Conservation (phyloP, 2,888 invertebrate genomes). For the Adineta ricciae region DNA sequence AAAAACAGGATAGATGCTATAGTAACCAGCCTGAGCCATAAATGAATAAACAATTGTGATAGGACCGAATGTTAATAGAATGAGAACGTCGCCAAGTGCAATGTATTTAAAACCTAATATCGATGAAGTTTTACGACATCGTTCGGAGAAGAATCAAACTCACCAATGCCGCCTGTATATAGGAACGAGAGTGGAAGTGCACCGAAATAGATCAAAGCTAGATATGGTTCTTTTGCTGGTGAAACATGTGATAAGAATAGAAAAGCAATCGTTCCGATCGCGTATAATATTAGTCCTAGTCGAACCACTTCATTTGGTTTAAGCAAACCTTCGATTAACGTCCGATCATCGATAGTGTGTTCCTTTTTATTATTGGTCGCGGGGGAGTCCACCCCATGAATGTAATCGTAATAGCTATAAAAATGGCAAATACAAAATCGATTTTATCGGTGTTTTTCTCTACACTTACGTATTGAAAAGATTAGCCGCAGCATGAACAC, state of each 20-base stretch:
- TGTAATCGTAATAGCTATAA: constrained; percentile 70
- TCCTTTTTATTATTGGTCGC: constrained; percentile 43
- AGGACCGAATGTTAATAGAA: constrained; percentile 83
- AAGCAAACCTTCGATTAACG: constrained; percentile 80
- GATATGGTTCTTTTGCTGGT: constrained; percentile 82
- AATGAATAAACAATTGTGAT: constrained; percentile 84
- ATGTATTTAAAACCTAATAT: constrained; percentile 74
- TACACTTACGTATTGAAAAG: constrained; percentile 67
- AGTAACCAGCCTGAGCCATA: constrained; percentile 72
- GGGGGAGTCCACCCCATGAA: constrained; percentile 76
- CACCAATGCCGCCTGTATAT: constrained; percentile 77
- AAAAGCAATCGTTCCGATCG: constrained; percentile 73
- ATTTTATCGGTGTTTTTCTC: background rate
- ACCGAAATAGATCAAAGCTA: constrained; percentile 85
- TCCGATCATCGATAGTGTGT: constrained; percentile 70
- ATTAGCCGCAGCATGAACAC: constrained; percentile 89
- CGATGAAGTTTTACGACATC: background rate
- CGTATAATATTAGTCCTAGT: constrained; percentile 74
- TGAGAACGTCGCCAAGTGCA: constrained; percentile 79
- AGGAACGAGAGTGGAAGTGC: constrained; percentile 85
- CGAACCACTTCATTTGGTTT: constrained; percentile 73
- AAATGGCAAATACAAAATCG: too few species aligned
- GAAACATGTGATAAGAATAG: constrained; percentile 67
- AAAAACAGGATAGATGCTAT: constrained; percentile 63
- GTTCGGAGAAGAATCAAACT: background rate